A percentile compares a stretch with the other conserved stretches of the same genome.
Evolutionary conservation across 2,888 invertebrate genomes (phyloP).

Genomic region (Ashinkailepas kermadecensis): DNA sequence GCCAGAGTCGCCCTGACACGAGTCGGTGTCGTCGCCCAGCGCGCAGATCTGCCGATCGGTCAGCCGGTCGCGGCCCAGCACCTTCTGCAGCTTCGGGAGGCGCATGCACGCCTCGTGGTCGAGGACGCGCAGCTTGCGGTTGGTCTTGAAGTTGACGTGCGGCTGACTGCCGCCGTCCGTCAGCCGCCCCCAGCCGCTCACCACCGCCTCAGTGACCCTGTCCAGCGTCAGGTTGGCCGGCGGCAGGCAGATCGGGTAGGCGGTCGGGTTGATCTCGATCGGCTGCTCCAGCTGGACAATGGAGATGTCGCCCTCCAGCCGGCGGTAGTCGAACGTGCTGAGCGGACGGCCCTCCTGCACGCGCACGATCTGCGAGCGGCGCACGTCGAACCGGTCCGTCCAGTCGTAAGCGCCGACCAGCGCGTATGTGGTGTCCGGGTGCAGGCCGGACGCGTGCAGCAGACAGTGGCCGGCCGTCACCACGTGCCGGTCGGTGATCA

Average conservation of each 20-base stretch:
- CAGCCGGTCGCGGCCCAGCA: not conserved
- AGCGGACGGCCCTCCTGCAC: not conserved
- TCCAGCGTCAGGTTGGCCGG: too few relatives aligned
- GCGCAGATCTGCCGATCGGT: not conserved
- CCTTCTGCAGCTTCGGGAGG: not conserved
- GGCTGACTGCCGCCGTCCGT: not conserved
- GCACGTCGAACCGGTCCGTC: slow-evolving; percentile 4
- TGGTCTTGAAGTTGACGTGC: not conserved
- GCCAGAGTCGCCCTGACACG: slow-evolving; percentile 25
- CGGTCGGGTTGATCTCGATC: slow-evolving; percentile 16
- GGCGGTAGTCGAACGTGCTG: not conserved
- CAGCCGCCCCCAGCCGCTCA: not conserved
- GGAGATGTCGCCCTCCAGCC: slow-evolving; percentile 22
- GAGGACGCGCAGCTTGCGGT: not conserved
- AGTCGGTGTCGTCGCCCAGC: not conserved
- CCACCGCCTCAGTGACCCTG: not conserved
- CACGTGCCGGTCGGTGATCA: slow-evolving; percentile 24
- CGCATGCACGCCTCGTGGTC: not conserved
- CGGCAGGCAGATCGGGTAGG: slow-evolving; percentile 23
- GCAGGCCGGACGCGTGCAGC: not conserved
- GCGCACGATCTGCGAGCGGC: not conserved
- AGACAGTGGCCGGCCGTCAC: slow-evolving; percentile 24
- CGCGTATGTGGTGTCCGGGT: not conserved
- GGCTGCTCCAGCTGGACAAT: slow-evolving; percentile 17
- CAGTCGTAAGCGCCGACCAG: slow-evolving; percentile 7